Conservation (phyloP, 2,797 vertebrate genomes). For the Crenichthys baileyi region DNA sequence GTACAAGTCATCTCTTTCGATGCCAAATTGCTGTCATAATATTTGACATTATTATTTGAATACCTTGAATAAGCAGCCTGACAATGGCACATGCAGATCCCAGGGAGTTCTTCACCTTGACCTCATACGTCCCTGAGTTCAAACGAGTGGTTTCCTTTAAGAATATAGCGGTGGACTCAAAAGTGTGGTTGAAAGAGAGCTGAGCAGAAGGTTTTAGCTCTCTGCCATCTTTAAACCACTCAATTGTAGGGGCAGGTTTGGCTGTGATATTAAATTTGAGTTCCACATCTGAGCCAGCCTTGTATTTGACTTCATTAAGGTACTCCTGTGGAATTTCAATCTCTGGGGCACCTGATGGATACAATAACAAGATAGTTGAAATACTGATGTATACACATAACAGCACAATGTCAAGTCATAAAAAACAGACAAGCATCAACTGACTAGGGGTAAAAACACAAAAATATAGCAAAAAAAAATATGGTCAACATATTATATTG, state of each 20-base stretch:
- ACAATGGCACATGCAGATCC: conserved; percentile 89
- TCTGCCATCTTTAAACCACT: conserved; percentile 95
- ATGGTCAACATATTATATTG: not conserved
- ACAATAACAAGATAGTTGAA: conserved; percentile 23
- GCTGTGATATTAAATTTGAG: conserved; percentile 93
- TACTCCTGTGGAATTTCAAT: conserved; percentile 94
- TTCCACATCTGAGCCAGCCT: conserved; percentile 88
- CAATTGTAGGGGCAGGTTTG: conserved; percentile 94
- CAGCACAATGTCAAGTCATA: not conserved
- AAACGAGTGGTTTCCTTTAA: conserved; percentile 91
- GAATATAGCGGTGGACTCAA: conserved; percentile 87
- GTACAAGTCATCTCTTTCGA: not conserved
- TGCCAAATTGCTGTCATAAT: not conserved
- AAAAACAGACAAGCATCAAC: not conserved
- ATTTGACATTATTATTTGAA: conserved; percentile 9
- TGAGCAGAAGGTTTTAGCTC: conserved; percentile 87
- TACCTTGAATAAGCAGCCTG: conserved; percentile 95
- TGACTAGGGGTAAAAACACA: not conserved
- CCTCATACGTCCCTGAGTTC: conserved; percentile 93
- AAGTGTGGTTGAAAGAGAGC: conserved; percentile 87
- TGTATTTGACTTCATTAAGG: conserved; percentile 91
- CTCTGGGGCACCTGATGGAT: conserved; percentile 89
- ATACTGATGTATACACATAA: not conserved
- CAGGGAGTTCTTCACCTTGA: conserved; percentile 95
- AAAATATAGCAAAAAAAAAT: not conserved